Evolutionary conservation across 2,113 vertebrate species (phyloP).

Genomic region (Cephalopterus ornatus): DNA sequence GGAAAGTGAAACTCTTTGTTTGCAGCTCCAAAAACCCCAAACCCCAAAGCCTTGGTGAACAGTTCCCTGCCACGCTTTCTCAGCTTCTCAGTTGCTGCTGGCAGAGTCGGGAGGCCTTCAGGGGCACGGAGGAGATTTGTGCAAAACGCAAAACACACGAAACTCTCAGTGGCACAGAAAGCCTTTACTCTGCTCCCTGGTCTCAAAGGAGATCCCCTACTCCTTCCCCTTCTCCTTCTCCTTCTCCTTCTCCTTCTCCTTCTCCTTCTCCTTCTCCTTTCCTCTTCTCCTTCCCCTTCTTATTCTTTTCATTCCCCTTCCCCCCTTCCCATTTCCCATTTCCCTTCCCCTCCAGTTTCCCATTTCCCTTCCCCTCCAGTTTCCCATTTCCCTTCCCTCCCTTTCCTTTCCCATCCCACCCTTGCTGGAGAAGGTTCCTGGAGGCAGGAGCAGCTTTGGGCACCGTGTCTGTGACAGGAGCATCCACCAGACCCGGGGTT

Average conservation of each 20-base stretch:
- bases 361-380: too few species aligned
- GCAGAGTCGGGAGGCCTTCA: background rate
- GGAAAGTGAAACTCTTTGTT: background rate
- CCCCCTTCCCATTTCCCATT: accelerated
- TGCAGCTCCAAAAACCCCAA: background rate
- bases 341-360: background rate
- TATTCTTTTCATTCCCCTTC: too few species aligned
- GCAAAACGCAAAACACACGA: background rate
- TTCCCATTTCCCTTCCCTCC: background rate
- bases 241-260: background rate
- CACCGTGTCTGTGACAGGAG: background rate
- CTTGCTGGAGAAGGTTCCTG: background rate
- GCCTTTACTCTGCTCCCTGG: background rate
- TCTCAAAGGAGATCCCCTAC: background rate
- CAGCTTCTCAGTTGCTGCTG: background rate
- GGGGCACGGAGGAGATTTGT: background rate
- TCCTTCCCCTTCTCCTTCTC: background rate
- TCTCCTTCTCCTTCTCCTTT: accelerated
- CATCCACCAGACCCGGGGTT: background rate
- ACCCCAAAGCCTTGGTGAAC: background rate
- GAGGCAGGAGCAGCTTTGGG: background rate
- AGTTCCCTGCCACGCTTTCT: background rate
- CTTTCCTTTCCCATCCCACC: background rate
- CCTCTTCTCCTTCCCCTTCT: accelerated
- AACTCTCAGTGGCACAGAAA: background rate